Evolutionary conservation across 2,797 vertebrate genomes (phyloP), one percentile per base, ranked within the genome.

Genomic region (Lagodon rhomboides): DNA sequence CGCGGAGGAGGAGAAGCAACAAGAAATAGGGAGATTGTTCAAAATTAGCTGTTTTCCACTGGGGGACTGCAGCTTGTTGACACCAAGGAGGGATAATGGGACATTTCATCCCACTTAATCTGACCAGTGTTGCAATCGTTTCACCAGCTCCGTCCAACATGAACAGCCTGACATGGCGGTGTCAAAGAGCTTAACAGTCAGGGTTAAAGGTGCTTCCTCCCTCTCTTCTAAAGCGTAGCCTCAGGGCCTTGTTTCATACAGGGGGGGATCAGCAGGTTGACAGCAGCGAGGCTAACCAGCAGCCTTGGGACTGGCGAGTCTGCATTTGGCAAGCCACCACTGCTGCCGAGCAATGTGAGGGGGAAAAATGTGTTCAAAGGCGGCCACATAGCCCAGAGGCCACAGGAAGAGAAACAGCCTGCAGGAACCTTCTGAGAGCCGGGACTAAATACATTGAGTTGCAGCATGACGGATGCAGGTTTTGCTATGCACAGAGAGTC

Each of bases 11-110:
- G 58, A 78, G 34, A 20, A 44, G 61, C 13, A 59, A 23, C 49
- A 61, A 85, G 68, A 86, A 89, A 90, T 65, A 72, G 85, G 63
- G 69, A 79, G 87, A 92, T 89, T 93, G 91, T 93, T 91, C 82
- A 50, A 53, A 85, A 77, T 70, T 18, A 75, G 84, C 81, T 73
- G 77, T 77, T 89, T 92, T 92, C 91, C 87, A 80, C 0, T 68
- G 85, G 68, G 84, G 87, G 87, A 75, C 67, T 77, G 82, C 75
- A 70, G 79, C 72, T 75, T 77, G 72, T 69, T 82, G 83, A 86
- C 82, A 87, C 74, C 11, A 25, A 77, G 79, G 79, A 83, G 70
- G 73, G 50, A 93, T 84, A 91, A 93, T 87, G 76, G 85, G 68
- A 82, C 79, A 82, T 75, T 88, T 88, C 77, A 89, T 84, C 63